phyloP scores from a whole-genome alignment of 2,888 invertebrate species.

The Drosophila diplacantha region DNA sequence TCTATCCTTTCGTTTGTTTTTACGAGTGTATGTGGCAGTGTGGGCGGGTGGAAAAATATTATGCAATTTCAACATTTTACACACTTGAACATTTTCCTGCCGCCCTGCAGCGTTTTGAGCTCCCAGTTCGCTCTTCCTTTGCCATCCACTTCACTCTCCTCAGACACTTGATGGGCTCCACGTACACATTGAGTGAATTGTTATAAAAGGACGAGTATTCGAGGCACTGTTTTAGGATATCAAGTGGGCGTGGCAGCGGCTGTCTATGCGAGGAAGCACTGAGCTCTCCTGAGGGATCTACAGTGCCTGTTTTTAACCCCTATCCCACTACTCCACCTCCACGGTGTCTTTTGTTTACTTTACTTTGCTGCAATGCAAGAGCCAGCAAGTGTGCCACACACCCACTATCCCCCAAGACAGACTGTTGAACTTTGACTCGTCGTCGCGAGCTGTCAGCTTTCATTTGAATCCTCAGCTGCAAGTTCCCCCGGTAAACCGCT shows the following conservation, averaged over 20 bases:
- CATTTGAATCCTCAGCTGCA: constrained; percentile 38
- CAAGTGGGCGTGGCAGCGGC: constrained; percentile 55
- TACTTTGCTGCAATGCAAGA: constrained; percentile 23
- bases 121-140: constrained; percentile 33
- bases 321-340: neutral
- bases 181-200: constrained; percentile 38
- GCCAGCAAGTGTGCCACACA: constrained; percentile 41
- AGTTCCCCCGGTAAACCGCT: constrained; percentile 55
- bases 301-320: constrained; percentile 27
- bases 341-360: constrained; percentile 31
- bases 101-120: constrained; percentile 49
- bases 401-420: constrained; percentile 39
- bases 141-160: constrained; percentile 21
- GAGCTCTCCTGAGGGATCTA: constrained; percentile 58
- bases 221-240: constrained; percentile 48
- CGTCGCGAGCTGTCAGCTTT: constrained; percentile 33
- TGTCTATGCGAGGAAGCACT: constrained; percentile 25
- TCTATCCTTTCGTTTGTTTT: constrained; percentile 29
- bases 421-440: constrained; percentile 63
- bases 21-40: constrained; percentile 18
- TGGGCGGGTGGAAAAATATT: constrained; percentile 56
- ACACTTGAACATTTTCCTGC: constrained; percentile 51
- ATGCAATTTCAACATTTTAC: constrained; percentile 66
- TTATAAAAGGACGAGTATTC: constrained; percentile 64
- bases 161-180: constrained; percentile 51